Percentiles rank a stretch among this genome's conserved stretches.
Evolutionary conservation across 2,888 invertebrate genomes (phyloP).

Genomic region (Conchocele bisecta): DNA sequence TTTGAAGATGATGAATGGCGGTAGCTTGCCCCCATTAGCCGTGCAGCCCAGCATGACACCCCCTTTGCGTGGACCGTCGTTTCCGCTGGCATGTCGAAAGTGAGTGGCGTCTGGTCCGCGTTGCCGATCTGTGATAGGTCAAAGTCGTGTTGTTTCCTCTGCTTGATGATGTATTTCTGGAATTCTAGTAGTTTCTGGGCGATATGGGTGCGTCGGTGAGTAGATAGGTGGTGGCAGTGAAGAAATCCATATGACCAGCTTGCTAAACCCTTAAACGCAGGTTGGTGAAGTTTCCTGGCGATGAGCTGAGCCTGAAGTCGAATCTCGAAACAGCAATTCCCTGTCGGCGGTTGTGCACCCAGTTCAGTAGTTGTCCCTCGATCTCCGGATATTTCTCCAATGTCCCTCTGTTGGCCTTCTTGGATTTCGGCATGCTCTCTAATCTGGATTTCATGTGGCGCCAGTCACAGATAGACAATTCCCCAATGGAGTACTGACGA

Average conservation of each 20-base stretch:
- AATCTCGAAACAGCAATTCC: neutral
- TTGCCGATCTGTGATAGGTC: slow-evolving; percentile 30
- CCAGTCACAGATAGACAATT: neutral
- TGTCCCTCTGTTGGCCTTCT: neutral
- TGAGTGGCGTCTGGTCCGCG: slow-evolving; percentile 38
- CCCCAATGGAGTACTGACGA: neutral
- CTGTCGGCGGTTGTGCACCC: neutral
- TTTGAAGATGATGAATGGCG: slow-evolving; percentile 30
- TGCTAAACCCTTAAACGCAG: slow-evolving; percentile 7
- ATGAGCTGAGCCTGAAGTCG: neutral
- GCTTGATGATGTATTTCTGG: slow-evolving; percentile 3
- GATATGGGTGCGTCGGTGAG: slow-evolving; percentile 24
- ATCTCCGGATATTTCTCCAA: neutral
- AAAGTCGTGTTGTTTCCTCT: neutral
- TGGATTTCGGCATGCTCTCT: neutral
- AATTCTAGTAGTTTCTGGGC: slow-evolving; percentile 16
- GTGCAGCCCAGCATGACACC: slow-evolving; percentile 24
- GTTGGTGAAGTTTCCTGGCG: neutral
- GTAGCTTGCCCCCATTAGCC: slow-evolving; percentile 34
- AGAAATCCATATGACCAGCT: slow-evolving; percentile 10
- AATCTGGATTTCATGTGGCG: neutral
- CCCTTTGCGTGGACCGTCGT: slow-evolving; percentile 15
- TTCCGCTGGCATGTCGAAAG: slow-evolving; percentile 24
- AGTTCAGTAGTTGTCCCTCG: neutral
- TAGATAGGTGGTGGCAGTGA: slow-evolving; percentile 15